A percentile compares a stretch with the other conserved stretches of the same genome.
Evolutionary conservation across 2,797 vertebrate genomes (phyloP).

Genomic region (Sebastes vulpes): DNA sequence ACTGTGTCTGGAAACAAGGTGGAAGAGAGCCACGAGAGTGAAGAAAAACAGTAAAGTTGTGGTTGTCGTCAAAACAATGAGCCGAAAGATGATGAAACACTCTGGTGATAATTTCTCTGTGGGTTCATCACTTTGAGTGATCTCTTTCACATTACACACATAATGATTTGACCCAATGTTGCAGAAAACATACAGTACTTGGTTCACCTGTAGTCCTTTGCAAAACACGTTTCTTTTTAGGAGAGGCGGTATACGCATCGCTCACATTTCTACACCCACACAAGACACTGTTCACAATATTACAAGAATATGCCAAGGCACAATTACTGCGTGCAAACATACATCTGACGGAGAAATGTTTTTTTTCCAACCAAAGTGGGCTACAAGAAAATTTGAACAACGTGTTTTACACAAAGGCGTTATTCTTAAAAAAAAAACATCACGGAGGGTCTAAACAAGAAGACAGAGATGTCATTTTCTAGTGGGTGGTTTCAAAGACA

Average conservation of each 20-base stretch:
- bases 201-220: background rate
- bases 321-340: slow-evolving; percentile 57
- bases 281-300: slow-evolving; percentile 35
- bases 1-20: background rate
- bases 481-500: slow-evolving; percentile 84
- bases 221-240: slow-evolving; percentile 2
- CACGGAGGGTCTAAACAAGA: slow-evolving; percentile 44
- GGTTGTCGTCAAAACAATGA: background rate
- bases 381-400: slow-evolving; percentile 89
- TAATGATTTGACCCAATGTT: background rate
- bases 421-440: slow-evolving; percentile 73
- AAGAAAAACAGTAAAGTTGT: background rate
- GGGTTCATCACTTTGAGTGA: background rate
- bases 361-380: slow-evolving; percentile 72
- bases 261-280: slow-evolving; percentile 23
- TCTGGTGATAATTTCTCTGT: background rate
- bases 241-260: background rate
- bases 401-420: slow-evolving; percentile 76
- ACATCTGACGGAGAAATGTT: slow-evolving; percentile 51
- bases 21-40: background rate
- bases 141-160: background rate
- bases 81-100: background rate
- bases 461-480: slow-evolving; percentile 39
- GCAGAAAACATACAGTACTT: background rate
- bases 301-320: slow-evolving; percentile 32